These are phyloP conservation scores for Actinernus sp. DNA, from an alignment of 92 coral and sea anemone genomes.

Conservation along the genomic window DNA sequence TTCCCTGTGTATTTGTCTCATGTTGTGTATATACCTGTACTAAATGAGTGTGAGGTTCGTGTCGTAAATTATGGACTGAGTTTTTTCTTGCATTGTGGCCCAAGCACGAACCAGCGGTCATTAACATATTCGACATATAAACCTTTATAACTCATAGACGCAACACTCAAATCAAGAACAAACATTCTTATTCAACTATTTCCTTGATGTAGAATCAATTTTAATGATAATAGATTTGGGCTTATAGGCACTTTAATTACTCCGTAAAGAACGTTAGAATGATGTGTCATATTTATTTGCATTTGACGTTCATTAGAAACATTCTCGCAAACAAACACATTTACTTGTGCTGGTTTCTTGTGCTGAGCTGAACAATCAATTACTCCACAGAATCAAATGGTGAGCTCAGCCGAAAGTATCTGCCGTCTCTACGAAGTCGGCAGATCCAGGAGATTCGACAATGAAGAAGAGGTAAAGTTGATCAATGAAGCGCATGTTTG, in stretches of 20 bases:
- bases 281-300: no score
- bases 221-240: no score
- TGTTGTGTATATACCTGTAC: neutral
- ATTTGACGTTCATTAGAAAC: no score
- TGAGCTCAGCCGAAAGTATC: conserved; percentile 74
- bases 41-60: neutral
- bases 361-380: no score
- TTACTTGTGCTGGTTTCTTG: no score
- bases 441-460: conserved; percentile 83
- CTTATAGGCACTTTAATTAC: no score
- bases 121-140: neutral
- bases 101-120: neutral
- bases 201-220: no score
- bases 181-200: no score
- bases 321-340: no score
- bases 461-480: conserved; percentile 75
- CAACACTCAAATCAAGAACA: no score
- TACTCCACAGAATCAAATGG: conserved; percentile 71
- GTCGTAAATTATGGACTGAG: neutral
- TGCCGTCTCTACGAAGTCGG: conserved; percentile 97
- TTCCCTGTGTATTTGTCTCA: neutral
- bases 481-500: neutral
- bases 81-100: neutral
- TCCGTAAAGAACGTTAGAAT: no score
- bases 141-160: no score